phyloP scores from a whole-genome alignment of 1,140 invertebrate genomes.

The Drosophila pruinosa region DNA sequence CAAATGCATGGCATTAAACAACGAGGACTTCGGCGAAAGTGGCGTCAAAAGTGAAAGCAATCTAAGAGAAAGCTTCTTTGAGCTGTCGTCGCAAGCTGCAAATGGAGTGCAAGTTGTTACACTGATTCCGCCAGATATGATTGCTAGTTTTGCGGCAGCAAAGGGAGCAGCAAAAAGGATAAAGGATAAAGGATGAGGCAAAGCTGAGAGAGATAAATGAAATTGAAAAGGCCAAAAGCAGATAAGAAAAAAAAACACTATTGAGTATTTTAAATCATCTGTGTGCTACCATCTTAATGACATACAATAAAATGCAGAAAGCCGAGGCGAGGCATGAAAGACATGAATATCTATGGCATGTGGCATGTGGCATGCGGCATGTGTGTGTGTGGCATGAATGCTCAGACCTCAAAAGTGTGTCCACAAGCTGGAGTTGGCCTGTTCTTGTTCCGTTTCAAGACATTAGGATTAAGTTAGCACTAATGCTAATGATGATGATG shows the following conservation, averaged over 20 bases:
- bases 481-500: conserved; percentile 7
- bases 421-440: neutral
- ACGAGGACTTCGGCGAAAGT: too few species aligned
- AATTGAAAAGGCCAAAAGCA: neutral
- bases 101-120: neutral
- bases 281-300: neutral
- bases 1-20: neutral
- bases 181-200: too few species aligned
- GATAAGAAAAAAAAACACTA: neutral
- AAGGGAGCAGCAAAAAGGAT: too few species aligned
- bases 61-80: neutral
- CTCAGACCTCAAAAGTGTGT: neutral
- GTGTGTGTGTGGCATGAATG: neutral
- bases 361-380: neutral
- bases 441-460: neutral
- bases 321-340: neutral
- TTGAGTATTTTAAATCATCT: neutral
- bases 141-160: neutral
- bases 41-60: neutral
- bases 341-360: neutral
- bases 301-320: neutral
- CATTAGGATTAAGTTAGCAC: conserved; percentile 7
- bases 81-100: too few species aligned
- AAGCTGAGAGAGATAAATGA: neutral
- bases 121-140: neutral